phyloP scores from a whole-genome alignment of 2,797 vertebrate species.

The Pseudomugil gertrudae region DNA sequence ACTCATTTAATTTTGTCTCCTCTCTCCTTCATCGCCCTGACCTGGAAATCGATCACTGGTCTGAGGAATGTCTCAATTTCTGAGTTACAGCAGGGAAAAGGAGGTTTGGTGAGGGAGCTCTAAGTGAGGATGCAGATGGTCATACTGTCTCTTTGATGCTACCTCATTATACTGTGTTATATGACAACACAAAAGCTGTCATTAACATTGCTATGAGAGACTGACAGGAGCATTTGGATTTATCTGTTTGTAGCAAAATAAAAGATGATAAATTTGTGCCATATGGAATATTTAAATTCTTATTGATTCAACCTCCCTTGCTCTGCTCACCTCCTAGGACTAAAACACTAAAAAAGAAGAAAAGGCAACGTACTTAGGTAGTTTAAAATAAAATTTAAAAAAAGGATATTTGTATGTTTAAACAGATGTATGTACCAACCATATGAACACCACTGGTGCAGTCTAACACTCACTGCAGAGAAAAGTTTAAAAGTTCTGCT shows the following conservation, averaged over 20 bases:
- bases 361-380: not conserved
- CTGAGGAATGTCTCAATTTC: slow-evolving; percentile 13
- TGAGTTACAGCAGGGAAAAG: not conserved
- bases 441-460: slow-evolving; percentile 36
- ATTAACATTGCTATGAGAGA: not conserved
- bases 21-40: slow-evolving; percentile 1
- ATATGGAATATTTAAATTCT: not conserved
- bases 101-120: not conserved
- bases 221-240: not conserved
- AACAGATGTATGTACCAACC: slow-evolving; percentile 27
- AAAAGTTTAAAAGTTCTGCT: slow-evolving; percentile 59
- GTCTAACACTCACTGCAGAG: slow-evolving; percentile 59
- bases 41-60: slow-evolving; percentile 9
- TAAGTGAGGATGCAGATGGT: not conserved
- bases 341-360: not conserved
- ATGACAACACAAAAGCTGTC: not conserved
- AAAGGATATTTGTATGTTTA: slow-evolving; percentile 25
- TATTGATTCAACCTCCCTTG: not conserved
- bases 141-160: not conserved
- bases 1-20: slow-evolving; percentile 1
- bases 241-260: not conserved
- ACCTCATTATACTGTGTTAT: not conserved
- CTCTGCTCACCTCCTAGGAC: not conserved
- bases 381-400: not conserved
- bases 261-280: not conserved